A percentile compares a stretch with the other conserved stretches of the same genome.
Conservation (phyloP, 2,113 vertebrate genomes). For the Cyprinodon tularosa region DNA sequence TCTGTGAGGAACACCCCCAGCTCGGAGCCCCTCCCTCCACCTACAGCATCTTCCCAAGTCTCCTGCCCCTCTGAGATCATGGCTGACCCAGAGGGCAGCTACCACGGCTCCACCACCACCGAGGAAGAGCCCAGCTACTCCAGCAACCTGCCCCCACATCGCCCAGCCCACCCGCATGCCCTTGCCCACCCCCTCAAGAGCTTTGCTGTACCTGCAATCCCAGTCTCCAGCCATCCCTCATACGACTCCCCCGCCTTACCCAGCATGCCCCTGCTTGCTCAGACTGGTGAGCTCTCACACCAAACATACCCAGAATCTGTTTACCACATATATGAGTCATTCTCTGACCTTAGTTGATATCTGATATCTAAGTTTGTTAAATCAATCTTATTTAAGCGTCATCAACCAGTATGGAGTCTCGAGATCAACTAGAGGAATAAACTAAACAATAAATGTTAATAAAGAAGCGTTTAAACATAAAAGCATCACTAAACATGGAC, state of each 20-base stretch:
- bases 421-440: too few species aligned
- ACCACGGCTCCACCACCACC: slow-evolving; percentile 83
- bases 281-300: slow-evolving; percentile 82
- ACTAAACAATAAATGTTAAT: too few species aligned
- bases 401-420: background rate
- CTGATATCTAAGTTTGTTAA: too few species aligned
- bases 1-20: slow-evolving; percentile 94
- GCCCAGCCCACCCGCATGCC: slow-evolving; percentile 88
- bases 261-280: slow-evolving; percentile 90
- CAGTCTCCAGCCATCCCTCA: slow-evolving; percentile 68
- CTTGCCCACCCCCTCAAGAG: slow-evolving; percentile 95
- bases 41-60: slow-evolving; percentile 80
- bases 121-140: slow-evolving; percentile 90
- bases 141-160: slow-evolving; percentile 81
- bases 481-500: too few species aligned
- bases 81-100: slow-evolving; percentile 87
- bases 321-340: background rate
- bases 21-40: slow-evolving; percentile 86
- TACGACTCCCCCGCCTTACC: slow-evolving; percentile 89
- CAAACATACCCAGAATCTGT: background rate
- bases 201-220: slow-evolving; percentile 91
- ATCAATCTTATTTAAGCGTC: background rate
- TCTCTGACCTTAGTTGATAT: background rate
- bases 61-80: slow-evolving; percentile 85
- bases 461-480: too few species aligned